Base-by-base conservation (phyloP, 2,888 invertebrate species). In the Harpalus rubripes region DNA sequence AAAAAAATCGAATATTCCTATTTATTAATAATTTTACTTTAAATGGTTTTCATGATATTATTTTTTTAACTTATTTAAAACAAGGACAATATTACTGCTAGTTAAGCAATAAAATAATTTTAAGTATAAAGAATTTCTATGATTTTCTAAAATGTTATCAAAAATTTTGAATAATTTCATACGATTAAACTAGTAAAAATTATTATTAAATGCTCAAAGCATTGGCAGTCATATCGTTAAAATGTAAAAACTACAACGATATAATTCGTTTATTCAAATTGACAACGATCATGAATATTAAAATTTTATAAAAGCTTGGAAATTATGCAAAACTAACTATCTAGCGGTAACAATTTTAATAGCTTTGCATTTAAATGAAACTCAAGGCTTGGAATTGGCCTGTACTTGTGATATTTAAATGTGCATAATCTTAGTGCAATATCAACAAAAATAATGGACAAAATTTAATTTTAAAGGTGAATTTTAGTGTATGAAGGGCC, bases 361-460 rank as follows among this genome's bases (percentile, higher is more conserved):
- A 74, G 72, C 72, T 74, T 63, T 74, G 72, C 41, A 74, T 74
- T 74, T 74, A 41, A 41, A 44, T 44, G 18, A 18, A 74, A 74
- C 72, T 74, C 41, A 74, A 22, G 72, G 72, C 72, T 74, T 44
- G 16, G 52, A 74, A 74, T 68, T 6, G n/a, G 72, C 72, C 72
- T 72, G 15, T 16, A 26, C n/a, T 74, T 74, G 72, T 74, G 72
- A 74, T 74, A 74, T 74, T 44, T 74, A 44, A 74, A 41, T 44
- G 16, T 74, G 72, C 72, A 74, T 74, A 18, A 74, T 15, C 59
- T 68, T 41, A 74, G 72, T 74, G 72, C 72, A 74, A 74, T 74
- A 74, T 52, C 72, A 74, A 44, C 32, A 68, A 39, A 59, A 63
- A 22, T 63, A 18, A 8, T 5, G 44, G 44, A 52, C 6, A 52